Conservation (phyloP, 2,797 vertebrate genomes). For the Tapirus indicus region DNA sequence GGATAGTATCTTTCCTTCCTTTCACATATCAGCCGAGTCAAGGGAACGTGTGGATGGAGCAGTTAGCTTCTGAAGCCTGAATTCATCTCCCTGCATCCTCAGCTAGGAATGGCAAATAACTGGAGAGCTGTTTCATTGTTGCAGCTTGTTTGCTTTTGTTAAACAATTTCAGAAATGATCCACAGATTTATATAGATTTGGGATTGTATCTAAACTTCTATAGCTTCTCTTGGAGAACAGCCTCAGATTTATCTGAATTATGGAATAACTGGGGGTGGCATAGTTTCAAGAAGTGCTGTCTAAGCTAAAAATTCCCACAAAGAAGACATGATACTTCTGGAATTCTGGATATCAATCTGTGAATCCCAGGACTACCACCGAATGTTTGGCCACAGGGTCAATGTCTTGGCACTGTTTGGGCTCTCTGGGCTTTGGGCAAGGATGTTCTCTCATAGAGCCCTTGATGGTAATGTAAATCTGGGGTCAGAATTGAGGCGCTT, state of each 20-base stretch:
- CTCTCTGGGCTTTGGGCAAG: background rate
- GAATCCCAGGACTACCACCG: background rate
- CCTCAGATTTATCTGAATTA: background rate
- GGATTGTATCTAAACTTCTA: background rate
- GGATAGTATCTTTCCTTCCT: background rate
- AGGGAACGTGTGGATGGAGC: background rate
- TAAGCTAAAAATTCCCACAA: background rate
- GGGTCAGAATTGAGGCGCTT: background rate
- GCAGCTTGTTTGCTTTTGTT: constrained; percentile 10
- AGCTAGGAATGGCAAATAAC: background rate
- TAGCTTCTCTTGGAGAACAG: background rate
- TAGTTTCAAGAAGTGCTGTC: background rate
- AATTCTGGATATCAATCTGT: background rate
- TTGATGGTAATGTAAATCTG: background rate
- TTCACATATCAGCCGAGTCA: background rate
- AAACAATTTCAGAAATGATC: background rate
- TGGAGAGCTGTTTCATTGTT: background rate
- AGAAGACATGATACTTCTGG: background rate
- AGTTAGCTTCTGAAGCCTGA: background rate
- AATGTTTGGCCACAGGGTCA: background rate
- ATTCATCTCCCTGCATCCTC: background rate
- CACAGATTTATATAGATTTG: background rate
- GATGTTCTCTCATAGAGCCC: background rate
- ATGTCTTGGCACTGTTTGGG: background rate
- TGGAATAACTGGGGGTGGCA: background rate